Evolutionary conservation across 2,888 invertebrate species (phyloP), one percentile per base, ranked within the genome.

Genomic region (Drosophila barbarae): DNA sequence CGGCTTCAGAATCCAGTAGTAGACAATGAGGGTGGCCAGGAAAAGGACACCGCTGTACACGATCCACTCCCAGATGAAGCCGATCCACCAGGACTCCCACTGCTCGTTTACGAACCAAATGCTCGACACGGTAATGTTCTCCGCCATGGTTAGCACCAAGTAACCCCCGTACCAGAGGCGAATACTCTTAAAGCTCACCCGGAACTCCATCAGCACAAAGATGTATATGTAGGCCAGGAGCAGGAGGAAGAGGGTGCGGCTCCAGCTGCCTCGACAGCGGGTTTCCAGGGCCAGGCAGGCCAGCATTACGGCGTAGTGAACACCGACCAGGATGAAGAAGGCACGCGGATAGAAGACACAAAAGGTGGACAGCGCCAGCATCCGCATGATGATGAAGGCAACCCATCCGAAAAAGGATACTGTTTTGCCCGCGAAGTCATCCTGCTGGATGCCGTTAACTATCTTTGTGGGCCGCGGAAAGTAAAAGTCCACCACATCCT

Each of bases 381-480:
- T 90, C 47, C 95, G 91, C 39, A 93, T 92, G n/a, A 93, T 85
- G 49, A 95, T 92, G 85, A 95, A 95, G 42, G 93, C 90, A 71
- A 94, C 93, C 95, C 95, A 95, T 86, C 94, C 94, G n/a, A 94
- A 87, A 84, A 93, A 94, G 28, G 93, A 91, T 5, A 95, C 90
- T 7, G 93, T 86, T 74, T 92, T 92, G 12, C 94, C 94, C 0
- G 93, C 91, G 2, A 93, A 91, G 79, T 95, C 95, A 76, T 95
- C 95, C 71, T 95, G 94, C 71, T 94, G 93, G 9, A 95, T 90
- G 8, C 94, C 94, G 74, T 93, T 90, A 73, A 91, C 90, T 52
- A 90, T 93, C 36, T 89, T 90, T 49, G 90, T 90, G 23, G 90
- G 91, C 38, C 85, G 88, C 57, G 87, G 87, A 72, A 88, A 88